Percentiles rank a stretch among this genome's conserved stretches.
Conservation (phyloP, 2,888 invertebrate genomes). For the Pharmacophagus antenor region DNA sequence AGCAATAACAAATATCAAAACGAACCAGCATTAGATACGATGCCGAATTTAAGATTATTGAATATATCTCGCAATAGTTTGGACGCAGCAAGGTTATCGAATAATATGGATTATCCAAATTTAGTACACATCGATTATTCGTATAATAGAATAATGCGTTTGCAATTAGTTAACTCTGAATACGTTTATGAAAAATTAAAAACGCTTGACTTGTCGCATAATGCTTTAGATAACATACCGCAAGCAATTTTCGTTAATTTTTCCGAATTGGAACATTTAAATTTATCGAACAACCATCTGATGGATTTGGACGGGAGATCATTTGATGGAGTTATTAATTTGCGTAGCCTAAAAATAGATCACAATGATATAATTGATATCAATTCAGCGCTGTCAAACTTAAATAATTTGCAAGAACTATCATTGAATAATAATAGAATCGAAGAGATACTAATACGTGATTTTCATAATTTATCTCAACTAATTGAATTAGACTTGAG, state of each 20-base stretch:
- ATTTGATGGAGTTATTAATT: slow-evolving; percentile 46
- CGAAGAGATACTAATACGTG: slow-evolving; percentile 39
- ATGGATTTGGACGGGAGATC: not conserved
- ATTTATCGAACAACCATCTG: slow-evolving; percentile 16
- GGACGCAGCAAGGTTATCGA: slow-evolving; percentile 44
- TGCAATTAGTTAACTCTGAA: slow-evolving; percentile 34
- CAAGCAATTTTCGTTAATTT: slow-evolving; percentile 36
- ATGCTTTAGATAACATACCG: slow-evolving; percentile 46
- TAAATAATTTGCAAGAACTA: slow-evolving; percentile 42
- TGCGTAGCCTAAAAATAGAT: slow-evolving; percentile 53
- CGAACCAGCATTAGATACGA: slow-evolving; percentile 39
- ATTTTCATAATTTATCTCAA: slow-evolving; percentile 42
- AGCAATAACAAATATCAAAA: slow-evolving; percentile 39
- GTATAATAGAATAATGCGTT: slow-evolving; percentile 47
- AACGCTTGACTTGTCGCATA: slow-evolving; percentile 53
- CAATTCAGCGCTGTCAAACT: slow-evolving; percentile 46
- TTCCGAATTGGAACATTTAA: slow-evolving; percentile 9
- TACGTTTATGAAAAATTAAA: slow-evolving; percentile 39
- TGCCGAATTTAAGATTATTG: slow-evolving; percentile 44
- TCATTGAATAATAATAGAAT: slow-evolving; percentile 52
- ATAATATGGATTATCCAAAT: slow-evolving; percentile 36
- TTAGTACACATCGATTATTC: slow-evolving; percentile 53
- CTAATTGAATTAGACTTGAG: slow-evolving; percentile 48
- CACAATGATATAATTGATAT: slow-evolving; percentile 52
- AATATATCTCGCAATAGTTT: slow-evolving; percentile 50